phyloP scores from a whole-genome alignment of 1,140 invertebrate species.

The Lordiphosa clarofinis region DNA sequence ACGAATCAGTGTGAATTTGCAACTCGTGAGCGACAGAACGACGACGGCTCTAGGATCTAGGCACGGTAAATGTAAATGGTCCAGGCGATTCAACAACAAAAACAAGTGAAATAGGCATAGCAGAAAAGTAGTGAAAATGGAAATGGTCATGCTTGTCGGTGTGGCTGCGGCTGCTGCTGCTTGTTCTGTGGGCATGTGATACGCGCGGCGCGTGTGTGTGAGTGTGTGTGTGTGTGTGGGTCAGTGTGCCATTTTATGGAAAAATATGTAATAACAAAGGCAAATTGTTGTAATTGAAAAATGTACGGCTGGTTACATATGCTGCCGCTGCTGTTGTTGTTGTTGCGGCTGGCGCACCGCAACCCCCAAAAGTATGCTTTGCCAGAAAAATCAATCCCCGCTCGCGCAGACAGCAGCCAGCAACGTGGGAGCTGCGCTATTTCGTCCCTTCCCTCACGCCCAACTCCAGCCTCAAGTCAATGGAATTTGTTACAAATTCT shows the following conservation, averaged over 20 bases:
- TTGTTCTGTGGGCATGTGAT: constrained; percentile 45
- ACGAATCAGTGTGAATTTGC: constrained; percentile 60
- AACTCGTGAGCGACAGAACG: constrained; percentile 60
- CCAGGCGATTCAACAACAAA: constrained; percentile 29
- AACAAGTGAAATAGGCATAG: constrained; percentile 40
- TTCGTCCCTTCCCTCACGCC: not conserved
- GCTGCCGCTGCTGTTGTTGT: constrained; percentile 30
- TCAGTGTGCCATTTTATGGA: constrained; percentile 66
- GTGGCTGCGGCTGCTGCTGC: constrained; percentile 28
- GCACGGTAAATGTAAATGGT: constrained; percentile 68
- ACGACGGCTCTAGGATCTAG: constrained; percentile 55
- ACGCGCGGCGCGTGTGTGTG: constrained; percentile 24
- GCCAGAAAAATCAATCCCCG: constrained; percentile 60
- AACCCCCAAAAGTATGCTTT: constrained; percentile 48
- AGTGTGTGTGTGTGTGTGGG: constrained; percentile 28
- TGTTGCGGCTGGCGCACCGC: constrained; percentile 21
- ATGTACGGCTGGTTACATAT: constrained; percentile 57
- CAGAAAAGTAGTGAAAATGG: constrained; percentile 50
- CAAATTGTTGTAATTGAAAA: constrained; percentile 57
- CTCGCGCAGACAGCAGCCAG: constrained; percentile 18
- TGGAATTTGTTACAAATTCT: constrained; percentile 31
- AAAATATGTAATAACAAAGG: constrained; percentile 36
- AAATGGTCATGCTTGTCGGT: constrained; percentile 51
- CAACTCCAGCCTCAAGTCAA: constrained; percentile 1
- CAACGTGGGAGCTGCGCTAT: constrained; percentile 32